Conservation (phyloP, 2,888 invertebrate species). For the Brachynemurus nebulosus region DNA sequence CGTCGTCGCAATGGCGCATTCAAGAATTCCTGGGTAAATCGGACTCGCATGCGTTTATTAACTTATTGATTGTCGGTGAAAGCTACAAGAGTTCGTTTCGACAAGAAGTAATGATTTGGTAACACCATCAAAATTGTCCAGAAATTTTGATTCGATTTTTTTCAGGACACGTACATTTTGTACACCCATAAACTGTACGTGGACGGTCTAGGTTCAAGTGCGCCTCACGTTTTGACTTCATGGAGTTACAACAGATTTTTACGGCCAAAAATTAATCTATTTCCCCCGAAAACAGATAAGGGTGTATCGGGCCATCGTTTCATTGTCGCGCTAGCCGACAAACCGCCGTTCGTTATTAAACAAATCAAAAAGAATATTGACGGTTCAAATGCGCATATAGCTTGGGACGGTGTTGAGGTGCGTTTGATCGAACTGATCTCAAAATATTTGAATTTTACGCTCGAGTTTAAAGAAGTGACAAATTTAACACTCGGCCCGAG, state of each 20-base stretch:
- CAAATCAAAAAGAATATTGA: constrained; percentile 30
- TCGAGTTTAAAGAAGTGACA: constrained; percentile 49
- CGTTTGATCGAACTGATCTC: constrained; percentile 47
- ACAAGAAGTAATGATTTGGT: not conserved
- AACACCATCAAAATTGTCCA: too few relatives aligned
- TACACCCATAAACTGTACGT: constrained; percentile 61
- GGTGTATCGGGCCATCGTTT: constrained; percentile 68
- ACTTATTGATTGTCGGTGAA: not conserved
- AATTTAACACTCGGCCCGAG: constrained; percentile 34
- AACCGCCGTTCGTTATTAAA: constrained; percentile 60
- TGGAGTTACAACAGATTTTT: constrained; percentile 53
- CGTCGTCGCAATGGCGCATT: not conserved
- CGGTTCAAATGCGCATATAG: constrained; percentile 33
- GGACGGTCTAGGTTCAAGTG: constrained; percentile 59
- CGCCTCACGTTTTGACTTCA: constrained; percentile 50
- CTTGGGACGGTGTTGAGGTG: constrained; percentile 65
- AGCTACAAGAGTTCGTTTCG: not conserved
- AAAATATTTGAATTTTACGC: constrained; percentile 53
- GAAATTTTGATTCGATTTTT: not conserved
- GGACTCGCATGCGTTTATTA: not conserved
- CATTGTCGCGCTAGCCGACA: constrained; percentile 50
- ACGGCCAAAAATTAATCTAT: constrained; percentile 44
- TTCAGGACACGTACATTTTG: constrained; percentile 45
- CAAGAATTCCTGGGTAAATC: not conserved
- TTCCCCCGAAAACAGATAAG: constrained; percentile 49